Evolutionary conservation across 1,140 invertebrate genomes (phyloP), one percentile per base, ranked within the genome.

Genomic region (Pogonomyrmex californicus): DNA sequence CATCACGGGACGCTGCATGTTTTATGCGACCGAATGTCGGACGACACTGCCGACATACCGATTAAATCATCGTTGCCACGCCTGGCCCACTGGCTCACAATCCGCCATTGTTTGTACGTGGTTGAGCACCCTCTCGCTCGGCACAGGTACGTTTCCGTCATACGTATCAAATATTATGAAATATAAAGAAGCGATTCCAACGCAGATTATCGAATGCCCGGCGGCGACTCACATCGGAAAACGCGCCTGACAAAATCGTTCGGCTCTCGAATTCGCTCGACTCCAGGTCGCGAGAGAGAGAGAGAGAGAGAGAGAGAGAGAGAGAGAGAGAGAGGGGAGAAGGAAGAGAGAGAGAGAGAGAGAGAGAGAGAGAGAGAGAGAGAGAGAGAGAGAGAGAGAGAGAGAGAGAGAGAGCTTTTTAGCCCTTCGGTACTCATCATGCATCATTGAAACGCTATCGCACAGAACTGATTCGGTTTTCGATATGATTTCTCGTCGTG

Each of bases 371-470:
- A n/a, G 49, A 17, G 14, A 17, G 49, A 54, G 49, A 1, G 7
- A 54, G 49, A 3, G 49, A 44, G 41, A 44, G 6, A 3, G 41
- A 54, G 14, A 54, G 49, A 38, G 60, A 38, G 62, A 17, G 62
- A 65, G 62, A 38, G 41, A 68, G 41, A 68, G 41, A 49, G 38
- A 30, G 65, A 68, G 65, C 12, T 68, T 68, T 68, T 60, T 36
- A 73, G 79, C 41, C 68, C 68, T 60, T 83, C 68, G 56, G 33
- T 60, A 60, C 12, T 38, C 51, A 7, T 49, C 79, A 49, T 83
- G 54, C 79, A 83, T 83, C 79, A 83, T 83, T 83, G 79, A 83
- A 81, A 23, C 54, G 68, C 33, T 73, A 60, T 83, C 41, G 68
- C 66, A 68, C 41, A n/a, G 70, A 83, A 83, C 49, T 83, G 68